Base-by-base conservation (phyloP, 2,797 vertebrate species). In the Sibirionetta formosa region DNA sequence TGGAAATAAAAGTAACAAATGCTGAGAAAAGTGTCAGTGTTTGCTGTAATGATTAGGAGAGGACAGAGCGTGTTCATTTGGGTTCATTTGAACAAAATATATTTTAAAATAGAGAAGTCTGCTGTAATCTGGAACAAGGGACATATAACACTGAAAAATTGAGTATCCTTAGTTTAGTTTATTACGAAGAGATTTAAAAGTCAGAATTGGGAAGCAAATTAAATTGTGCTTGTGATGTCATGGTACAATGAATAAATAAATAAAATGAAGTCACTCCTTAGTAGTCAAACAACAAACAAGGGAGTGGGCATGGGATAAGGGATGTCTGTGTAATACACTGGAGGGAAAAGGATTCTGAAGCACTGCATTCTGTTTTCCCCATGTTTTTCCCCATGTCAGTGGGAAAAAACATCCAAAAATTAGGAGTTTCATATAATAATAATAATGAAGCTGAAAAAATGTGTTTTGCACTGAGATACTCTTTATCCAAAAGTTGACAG, bases 291-390 rank as follows among this genome's bases (percentile, higher is more conserved):
- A 76, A 27, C n/a, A 53, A 61, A 17, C 6, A 11, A 53, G 35
- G 5, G 14, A 70, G 11, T 63, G 42, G 31, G 4, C 16, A 8
- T 9, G 36, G 29, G 0, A 0, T 0, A 2, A 6, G 8, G 5
- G 4, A 2, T 50, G 11, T 27, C 68, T 69, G 16, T 1, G 0
- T 86, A 69, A 60, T 31, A 46, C 8, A 14, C 4, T 44, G 20
- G 26, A 40, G 51, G 51, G 46, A 46, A 72, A 80, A 64, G 40
- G 16, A 31, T 68, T 22, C 14, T 79, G 22, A 19, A 42, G 15
- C 40, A 42, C 23, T 46, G 29, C 7, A 4, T 54, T 22, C 27
- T n/a, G 27, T 36, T 78, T 64, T 78, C 18, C 31, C 4, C 0
- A 11, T 82, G 57, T n/a, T 36, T 78, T 64, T 78, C 18, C 31